Conservation (phyloP, 37 sponge, comb jelly and placozoan species). For the Halisarca cf. caerulea region DNA sequence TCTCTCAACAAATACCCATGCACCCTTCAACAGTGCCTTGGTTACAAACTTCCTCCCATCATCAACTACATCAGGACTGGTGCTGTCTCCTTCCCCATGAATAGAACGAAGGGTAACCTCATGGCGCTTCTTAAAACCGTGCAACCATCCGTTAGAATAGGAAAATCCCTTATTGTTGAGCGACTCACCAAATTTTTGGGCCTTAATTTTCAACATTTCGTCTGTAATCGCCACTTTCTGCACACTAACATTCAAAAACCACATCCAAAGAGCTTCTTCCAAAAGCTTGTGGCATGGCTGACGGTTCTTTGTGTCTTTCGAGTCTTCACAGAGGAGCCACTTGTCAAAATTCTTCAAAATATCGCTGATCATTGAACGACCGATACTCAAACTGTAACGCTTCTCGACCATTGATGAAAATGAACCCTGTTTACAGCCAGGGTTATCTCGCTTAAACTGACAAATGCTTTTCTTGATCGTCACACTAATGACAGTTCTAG, state of each 20-base stretch:
- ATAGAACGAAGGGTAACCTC: no score
- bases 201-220: neutral
- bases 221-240: neutral
- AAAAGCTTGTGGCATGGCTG: no score
- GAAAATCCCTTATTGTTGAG: no score
- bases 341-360: neutral
- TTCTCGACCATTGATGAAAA: neutral
- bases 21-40: no score
- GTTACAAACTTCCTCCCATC: no score
- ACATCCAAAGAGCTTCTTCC: neutral
- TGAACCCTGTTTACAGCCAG: neutral
- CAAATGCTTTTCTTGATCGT: neutral
- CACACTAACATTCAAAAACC: neutral
- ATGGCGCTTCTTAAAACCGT: no score
- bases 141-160: no score
- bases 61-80: neutral
- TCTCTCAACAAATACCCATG: neutral
- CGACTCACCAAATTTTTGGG: no score
- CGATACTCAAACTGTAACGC: neutral
- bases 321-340: neutral
- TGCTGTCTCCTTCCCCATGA: neutral
- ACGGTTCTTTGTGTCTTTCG: neutral
- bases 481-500: neutral
- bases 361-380: neutral
- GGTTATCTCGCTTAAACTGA: neutral